phyloP scores from a whole-genome alignment of 2,113 vertebrate species.

The Gnathonemus echidnorhynchus region DNA sequence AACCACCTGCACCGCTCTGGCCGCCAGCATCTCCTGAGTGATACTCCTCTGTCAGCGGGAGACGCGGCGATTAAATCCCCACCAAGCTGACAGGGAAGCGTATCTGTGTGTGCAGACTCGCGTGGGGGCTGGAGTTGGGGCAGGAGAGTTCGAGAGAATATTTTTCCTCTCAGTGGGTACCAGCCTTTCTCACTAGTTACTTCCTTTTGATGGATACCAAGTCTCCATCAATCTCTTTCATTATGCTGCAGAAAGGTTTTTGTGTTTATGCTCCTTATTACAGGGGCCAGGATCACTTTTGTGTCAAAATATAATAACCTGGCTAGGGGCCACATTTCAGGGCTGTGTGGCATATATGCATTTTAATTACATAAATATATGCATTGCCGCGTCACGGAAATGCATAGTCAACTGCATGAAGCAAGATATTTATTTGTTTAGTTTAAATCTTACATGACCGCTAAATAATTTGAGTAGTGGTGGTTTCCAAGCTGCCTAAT shows the following conservation, averaged over 20 bases:
- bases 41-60: constrained; percentile 1
- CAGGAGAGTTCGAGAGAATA: neutral
- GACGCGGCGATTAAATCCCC: constrained; percentile 13
- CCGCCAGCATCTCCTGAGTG: constrained; percentile 2
- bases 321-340: neutral
- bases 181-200: neutral
- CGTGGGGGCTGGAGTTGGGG: neutral
- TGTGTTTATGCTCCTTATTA: neutral
- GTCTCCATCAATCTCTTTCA: constrained; percentile 16
- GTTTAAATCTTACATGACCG: neutral
- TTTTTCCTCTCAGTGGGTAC: constrained; percentile 10
- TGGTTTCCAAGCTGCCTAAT: neutral
- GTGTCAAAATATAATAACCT: neutral
- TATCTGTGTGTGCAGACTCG: neutral
- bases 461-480: neutral
- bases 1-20: neutral
- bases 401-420: neutral
- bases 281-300: neutral
- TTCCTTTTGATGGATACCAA: constrained; percentile 12
- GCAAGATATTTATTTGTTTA: neutral
- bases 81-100: neutral
- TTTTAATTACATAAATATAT: neutral
- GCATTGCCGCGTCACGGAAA: neutral
- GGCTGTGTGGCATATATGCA: neutral
- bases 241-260: neutral